Percentiles rank a stretch among this genome's conserved stretches.
phyloP scores from a whole-genome alignment of 2,113 vertebrate species.

The Cynocephalus volans region DNA sequence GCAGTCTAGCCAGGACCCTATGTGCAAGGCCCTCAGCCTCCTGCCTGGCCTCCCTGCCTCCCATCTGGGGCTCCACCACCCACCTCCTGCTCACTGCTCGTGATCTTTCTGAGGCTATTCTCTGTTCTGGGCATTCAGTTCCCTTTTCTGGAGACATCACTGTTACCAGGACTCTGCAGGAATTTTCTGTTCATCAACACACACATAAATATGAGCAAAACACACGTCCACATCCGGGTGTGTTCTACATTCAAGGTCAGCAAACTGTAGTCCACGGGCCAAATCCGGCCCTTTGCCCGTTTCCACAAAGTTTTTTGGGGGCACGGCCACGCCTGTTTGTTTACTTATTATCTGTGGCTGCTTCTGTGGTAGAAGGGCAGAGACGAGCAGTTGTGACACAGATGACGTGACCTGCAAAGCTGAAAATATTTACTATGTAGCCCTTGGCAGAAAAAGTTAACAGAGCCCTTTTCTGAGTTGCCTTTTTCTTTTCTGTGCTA shows the following conservation, averaged over 20 bases:
- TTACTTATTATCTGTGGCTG: not conserved
- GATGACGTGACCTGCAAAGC: not conserved
- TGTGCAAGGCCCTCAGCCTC: not conserved
- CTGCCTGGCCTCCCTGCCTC: accelerated
- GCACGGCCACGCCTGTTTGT: not conserved
- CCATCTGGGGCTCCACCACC: accelerated
- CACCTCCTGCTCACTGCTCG: not conserved
- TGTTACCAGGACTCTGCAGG: not conserved
- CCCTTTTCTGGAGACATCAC: not conserved
- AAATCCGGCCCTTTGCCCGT: accelerated
- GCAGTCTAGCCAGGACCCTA: not conserved
- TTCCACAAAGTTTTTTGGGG: not conserved
- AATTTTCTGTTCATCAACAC: not conserved
- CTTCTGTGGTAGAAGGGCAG: not conserved
- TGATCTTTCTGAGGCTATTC: too few relatives aligned
- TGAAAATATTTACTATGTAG: not conserved
- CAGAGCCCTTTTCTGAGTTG: not conserved
- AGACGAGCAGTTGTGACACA: too few relatives aligned
- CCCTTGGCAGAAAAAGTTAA: not conserved
- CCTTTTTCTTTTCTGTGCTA: not conserved
- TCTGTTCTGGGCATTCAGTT: not conserved
- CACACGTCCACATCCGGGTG: accelerated
- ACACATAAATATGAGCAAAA: too few relatives aligned
- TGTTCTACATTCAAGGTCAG: accelerated
- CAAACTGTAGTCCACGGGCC: not conserved